Conservation (phyloP, 2,888 invertebrate genomes). For the Piscicola geometra region DNA sequence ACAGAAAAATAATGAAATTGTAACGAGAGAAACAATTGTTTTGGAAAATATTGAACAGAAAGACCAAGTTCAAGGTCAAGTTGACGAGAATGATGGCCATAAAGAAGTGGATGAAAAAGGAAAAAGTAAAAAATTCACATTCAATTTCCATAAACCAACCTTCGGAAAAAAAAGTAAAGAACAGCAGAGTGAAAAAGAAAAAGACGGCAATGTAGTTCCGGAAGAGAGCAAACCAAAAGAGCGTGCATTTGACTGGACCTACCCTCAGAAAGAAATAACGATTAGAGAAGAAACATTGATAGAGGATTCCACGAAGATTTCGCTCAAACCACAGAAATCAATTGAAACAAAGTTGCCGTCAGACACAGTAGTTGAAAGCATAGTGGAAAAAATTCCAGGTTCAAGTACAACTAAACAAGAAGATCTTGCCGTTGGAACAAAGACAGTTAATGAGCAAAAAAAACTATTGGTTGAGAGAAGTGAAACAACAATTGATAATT, state of each 20-base stretch:
- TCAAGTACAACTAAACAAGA: no score
- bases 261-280: background rate
- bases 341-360: background rate
- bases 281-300: background rate
- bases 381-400: no score
- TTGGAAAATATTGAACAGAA: background rate
- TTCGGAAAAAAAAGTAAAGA: constrained; percentile 14
- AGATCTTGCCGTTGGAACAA: no score
- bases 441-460: no score
- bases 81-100: no score
- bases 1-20: background rate
- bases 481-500: no score
- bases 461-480: no score
- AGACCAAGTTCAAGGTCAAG: background rate
- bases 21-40: background rate
- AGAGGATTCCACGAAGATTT: background rate
- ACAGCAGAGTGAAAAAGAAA: background rate
- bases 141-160: constrained; percentile 23
- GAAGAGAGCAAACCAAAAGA: no score
- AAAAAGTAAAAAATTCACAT: constrained; percentile 27
- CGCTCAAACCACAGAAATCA: no score
- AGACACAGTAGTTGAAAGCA: no score
- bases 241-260: no score
- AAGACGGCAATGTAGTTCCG: no score
- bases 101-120: constrained; percentile 2